Base-by-base conservation (phyloP, 1,140 invertebrate species). In the Bombus huntii region DNA sequence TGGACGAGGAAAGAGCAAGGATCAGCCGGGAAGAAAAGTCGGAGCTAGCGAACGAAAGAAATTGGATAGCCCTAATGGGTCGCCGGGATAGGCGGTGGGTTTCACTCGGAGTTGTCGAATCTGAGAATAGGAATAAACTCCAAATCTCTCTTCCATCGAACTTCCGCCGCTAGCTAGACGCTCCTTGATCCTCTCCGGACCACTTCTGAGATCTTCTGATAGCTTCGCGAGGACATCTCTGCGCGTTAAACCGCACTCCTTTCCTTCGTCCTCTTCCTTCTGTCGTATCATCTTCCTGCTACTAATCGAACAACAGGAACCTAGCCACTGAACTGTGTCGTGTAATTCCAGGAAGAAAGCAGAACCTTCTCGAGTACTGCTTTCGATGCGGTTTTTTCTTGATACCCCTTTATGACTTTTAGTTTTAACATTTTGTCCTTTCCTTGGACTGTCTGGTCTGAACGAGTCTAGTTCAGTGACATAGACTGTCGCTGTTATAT, bases 51-150 rank as follows among this genome's bases (percentile, higher is more conserved):
- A 81, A 81, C 25, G 75, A 59, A 85, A 86, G 88, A 92, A 91
- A 92, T 93, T 93, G 91, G 91, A 92, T 93, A 92, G 81, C 88
- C 90, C 90, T 93, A 93, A 93, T 93, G 92, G 92, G 87, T 31
- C 83, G 88, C 42, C 59, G 76, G 87, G 87, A 76, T 83, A 75
- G 71, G 31, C 86, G 86, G 87, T 88, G 86, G 84, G 65, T 89
- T 81, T 85, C 62, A 80, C 62, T 62, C 3, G 37, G 53, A 81
- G 59, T n/a, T 42, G 72, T 81, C 72, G 84, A 73, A 86, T 81
- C 85, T 81, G 28, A 83, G 79, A 90, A 91, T 88, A 84, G 81
- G 86, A 88, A 92, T 86, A 92, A 89, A 91, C 81, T 92, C 75
- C 79, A 70, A 90, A 90, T 89, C 79, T 87, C 81, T 68, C 78